phyloP scores from a whole-genome alignment of 92 coral and sea anemone species.

The Meandrina meandrites region DNA sequence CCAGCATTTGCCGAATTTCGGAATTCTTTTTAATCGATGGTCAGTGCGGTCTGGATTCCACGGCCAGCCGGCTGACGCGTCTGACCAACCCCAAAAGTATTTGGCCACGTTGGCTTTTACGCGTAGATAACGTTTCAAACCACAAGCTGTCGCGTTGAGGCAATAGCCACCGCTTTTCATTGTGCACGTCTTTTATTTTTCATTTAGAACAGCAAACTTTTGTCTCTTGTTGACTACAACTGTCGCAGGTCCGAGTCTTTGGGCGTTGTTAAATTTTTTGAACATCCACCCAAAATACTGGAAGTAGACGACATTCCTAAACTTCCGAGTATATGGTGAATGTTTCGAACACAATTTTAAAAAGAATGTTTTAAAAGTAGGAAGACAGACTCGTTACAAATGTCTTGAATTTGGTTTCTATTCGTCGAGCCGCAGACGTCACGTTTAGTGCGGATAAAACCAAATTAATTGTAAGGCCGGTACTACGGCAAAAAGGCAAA shows the following conservation, averaged over 20 bases:
- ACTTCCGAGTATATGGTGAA: background rate
- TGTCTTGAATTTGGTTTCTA: background rate
- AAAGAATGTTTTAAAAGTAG: background rate
- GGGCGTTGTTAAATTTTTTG: background rate
- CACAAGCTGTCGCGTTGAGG: too few relatives aligned
- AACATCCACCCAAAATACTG: background rate
- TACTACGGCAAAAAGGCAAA: too few relatives aligned
- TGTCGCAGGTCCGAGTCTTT: background rate
- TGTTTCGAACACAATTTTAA: background rate
- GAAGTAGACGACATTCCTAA: background rate
- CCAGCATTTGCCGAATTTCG: background rate
- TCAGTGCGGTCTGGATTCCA: background rate
- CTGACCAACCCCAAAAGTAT: too few relatives aligned
- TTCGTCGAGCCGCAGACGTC: background rate
- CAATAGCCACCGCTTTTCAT: background rate
- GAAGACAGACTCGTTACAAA: background rate
- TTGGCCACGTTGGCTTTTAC: too few relatives aligned
- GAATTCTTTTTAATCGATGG: background rate
- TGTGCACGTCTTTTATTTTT: background rate
- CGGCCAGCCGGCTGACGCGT: background rate
- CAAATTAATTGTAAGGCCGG: too few relatives aligned
- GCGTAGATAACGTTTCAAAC: too few relatives aligned
- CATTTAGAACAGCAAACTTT: too few relatives aligned
- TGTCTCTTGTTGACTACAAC: background rate
- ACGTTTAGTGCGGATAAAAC: too few relatives aligned